These are phyloP conservation scores for Drosophila neonasuta DNA, from an alignment of 2,888 invertebrate genomes.

Conservation along the genomic window DNA sequence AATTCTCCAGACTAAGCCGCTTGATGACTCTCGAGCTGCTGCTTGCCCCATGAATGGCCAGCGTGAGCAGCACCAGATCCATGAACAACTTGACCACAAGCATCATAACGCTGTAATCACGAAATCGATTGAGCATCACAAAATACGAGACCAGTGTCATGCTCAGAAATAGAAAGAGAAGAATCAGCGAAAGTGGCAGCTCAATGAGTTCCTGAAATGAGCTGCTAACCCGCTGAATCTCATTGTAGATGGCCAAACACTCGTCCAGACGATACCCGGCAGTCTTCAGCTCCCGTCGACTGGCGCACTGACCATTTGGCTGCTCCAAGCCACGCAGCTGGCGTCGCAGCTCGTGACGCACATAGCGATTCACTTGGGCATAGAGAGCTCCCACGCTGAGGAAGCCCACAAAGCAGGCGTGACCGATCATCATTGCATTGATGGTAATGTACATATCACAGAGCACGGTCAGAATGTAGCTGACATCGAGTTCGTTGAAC, in stretches of 20 bases:
- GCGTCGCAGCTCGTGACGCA: constrained; percentile 38
- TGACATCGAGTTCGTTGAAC: neutral
- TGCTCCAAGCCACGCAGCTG: constrained; percentile 42
- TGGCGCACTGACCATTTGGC: neutral
- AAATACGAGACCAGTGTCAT: constrained; percentile 42
- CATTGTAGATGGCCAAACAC: constrained; percentile 52
- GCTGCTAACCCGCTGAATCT: constrained; percentile 41
- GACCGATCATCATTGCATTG: constrained; percentile 32
- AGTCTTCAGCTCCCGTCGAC: constrained; percentile 21
- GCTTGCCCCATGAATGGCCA: constrained; percentile 54
- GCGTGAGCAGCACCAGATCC: constrained; percentile 53
- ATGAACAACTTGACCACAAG: constrained; percentile 36
- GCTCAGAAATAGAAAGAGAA: constrained; percentile 37
- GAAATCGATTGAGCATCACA: constrained; percentile 25
- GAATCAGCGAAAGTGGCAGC: constrained; percentile 38
- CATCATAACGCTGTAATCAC: constrained; percentile 12
- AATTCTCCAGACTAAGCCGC: constrained; percentile 53
- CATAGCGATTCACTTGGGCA: constrained; percentile 49
- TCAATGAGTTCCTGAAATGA: constrained; percentile 49
- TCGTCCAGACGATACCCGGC: constrained; percentile 42
- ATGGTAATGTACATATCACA: constrained; percentile 25
- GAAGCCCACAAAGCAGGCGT: constrained; percentile 55
- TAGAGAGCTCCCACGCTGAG: constrained; percentile 55
- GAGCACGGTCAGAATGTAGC: neutral
- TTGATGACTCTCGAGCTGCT: constrained; percentile 41